Conservation (phyloP, 2,888 invertebrate species). For the Rosalia funebris region DNA sequence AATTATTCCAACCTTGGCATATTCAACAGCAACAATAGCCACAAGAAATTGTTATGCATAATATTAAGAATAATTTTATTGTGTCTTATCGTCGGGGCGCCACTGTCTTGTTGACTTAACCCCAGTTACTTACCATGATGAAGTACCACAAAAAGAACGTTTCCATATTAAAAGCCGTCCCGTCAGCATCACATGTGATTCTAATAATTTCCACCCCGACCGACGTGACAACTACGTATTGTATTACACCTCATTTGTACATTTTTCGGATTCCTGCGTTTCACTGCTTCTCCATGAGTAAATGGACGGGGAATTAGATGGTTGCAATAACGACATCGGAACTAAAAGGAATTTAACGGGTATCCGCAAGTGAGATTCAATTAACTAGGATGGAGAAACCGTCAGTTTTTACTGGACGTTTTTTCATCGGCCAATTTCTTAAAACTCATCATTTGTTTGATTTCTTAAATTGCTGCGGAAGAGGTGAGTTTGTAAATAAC, state of each 20-base stretch:
- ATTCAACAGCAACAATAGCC: no score
- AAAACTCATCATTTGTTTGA: no score
- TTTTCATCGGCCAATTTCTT: no score
- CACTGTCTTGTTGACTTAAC: not conserved
- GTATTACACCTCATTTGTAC: slow-evolving; percentile 31
- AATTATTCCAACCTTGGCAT: no score
- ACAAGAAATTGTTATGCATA: no score
- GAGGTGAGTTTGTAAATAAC: no score
- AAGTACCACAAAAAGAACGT: slow-evolving; percentile 41
- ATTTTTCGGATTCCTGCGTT: slow-evolving; percentile 16
- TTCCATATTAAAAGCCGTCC: slow-evolving; percentile 41
- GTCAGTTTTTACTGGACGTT: no score
- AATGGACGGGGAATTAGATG: not conserved
- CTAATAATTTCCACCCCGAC: slow-evolving; percentile 33
- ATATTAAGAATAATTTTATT: no score
- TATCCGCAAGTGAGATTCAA: no score
- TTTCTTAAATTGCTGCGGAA: no score
- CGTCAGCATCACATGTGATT: slow-evolving; percentile 39
- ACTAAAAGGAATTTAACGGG: not conserved
- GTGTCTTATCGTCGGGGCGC: no score
- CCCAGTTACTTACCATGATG: slow-evolving; percentile 39
- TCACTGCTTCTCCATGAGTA: slow-evolving; percentile 3
- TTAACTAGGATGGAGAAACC: no score
- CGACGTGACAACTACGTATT: slow-evolving; percentile 36
- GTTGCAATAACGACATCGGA: not conserved